Conservation (phyloP, 1,140 invertebrate species). For the Paraescarpia echinospica region DNA sequence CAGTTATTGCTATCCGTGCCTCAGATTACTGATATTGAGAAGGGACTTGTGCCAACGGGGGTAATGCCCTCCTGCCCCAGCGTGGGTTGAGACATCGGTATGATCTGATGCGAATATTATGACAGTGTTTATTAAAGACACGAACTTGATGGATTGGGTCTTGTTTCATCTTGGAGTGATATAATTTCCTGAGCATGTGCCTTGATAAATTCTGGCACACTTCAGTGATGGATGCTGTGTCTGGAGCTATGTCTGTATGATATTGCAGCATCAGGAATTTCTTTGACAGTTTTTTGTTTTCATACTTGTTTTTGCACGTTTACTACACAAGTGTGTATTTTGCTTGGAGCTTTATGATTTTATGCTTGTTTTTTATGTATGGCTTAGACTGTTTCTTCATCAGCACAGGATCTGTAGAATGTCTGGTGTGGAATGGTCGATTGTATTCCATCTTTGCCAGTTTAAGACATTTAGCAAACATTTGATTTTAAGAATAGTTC, state of each 20-base stretch:
- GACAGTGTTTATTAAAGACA: constrained; percentile 1
- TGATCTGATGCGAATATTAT: not conserved
- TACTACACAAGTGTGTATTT: not conserved
- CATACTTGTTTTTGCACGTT: not conserved
- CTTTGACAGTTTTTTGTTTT: not conserved
- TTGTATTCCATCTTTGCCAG: not conserved
- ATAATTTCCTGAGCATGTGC: not conserved
- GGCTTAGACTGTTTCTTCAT: not conserved
- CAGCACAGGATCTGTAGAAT: not conserved
- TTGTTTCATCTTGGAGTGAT: not conserved
- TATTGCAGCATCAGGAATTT: not conserved
- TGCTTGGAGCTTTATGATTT: not conserved
- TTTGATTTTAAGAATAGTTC: not conserved
- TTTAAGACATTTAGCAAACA: not conserved
- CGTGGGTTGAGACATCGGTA: not conserved
- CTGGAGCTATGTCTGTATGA: not conserved
- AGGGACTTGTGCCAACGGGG: not conserved
- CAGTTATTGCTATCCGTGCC: not conserved
- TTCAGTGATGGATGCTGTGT: not conserved
- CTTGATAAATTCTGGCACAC: not conserved
- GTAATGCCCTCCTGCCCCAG: not conserved
- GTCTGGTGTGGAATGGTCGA: not conserved
- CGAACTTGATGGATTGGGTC: not conserved
- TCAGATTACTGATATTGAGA: not conserved
- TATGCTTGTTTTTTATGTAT: not conserved